A percentile compares a stretch with the other conserved stretches of the same genome.
phyloP scores from a whole-genome alignment of 2,888 invertebrate genomes.

The Nomada flava region DNA sequence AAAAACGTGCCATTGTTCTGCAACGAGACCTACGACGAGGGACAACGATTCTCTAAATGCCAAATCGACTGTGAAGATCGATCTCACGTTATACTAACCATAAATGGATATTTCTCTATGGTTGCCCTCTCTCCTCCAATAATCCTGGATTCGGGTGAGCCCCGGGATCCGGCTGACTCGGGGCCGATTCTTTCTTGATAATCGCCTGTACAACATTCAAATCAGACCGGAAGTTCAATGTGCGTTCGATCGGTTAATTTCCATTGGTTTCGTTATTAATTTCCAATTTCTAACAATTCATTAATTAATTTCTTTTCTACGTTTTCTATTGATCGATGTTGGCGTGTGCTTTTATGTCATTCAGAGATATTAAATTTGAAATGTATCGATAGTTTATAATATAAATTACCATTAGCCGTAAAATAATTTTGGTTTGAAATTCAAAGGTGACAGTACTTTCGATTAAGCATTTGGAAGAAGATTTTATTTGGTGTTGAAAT shows the following conservation, averaged over 20 bases:
- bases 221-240: conserved; percentile 10
- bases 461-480: too few species aligned
- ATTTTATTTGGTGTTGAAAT: too few species aligned
- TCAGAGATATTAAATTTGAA: too few species aligned
- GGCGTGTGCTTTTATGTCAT: too few species aligned
- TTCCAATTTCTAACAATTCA: background rate
- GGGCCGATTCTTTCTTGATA: conserved; percentile 53
- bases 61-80: conserved; percentile 67
- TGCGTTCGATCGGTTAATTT: background rate
- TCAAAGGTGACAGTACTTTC: too few species aligned
- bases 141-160: conserved; percentile 65
- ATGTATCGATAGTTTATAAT: too few species aligned
- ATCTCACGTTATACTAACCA: conserved; percentile 66
- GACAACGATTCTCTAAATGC: conserved; percentile 61
- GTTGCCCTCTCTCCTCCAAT: conserved; percentile 75
- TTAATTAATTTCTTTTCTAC: too few species aligned
- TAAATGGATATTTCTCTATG: conserved; percentile 78
- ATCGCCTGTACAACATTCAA: conserved; percentile 52
- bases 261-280: background rate
- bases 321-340: too few species aligned
- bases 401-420: too few species aligned
- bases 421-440: too few species aligned
- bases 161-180: conserved; percentile 29
- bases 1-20: conserved; percentile 76
- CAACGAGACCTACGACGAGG: conserved; percentile 70